Evolutionary conservation across 92 coral and sea anemone genomes (phyloP), one percentile per base, ranked within the genome.

Genomic region (Plumapathes pennacea): DNA sequence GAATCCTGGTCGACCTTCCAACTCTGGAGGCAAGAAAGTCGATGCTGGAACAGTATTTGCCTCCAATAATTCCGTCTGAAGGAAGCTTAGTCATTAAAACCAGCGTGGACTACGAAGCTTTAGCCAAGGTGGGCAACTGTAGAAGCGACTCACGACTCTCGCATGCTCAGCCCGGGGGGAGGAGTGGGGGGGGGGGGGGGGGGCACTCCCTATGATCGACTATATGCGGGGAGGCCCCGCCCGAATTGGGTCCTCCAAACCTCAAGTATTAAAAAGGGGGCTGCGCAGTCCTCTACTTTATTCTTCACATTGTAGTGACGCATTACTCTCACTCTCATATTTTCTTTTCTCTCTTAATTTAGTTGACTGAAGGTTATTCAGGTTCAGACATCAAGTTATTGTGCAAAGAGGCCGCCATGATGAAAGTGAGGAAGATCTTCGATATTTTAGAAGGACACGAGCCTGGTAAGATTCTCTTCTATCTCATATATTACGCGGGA

Each of bases 341-440:
- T 13, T 3, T 7, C 21, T 23, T 22, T n/a, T n/a, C n/a, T n/a
- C n/a, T n/a, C 15, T 32, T 38, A 38, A 37, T 62, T 3, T 53
- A 91, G 98, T 72, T 82, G 27, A 72, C 96, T 8, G 94, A 86
- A 21, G 94, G 98, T n/a, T 92, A 92, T 58, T 92, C 98, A 3
- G 98, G 98, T 6, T 92, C 98, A 3, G 98, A 92, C 56, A 92
- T 92, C 25, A 82, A 85, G 44, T 77, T 92, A 14, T 85, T 92
- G 54, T 80, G 96, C 53, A 92, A 92, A 37, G 98, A 92, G 57
- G 96, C 98, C 2, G 98, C 98, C 48, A 92, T 92, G 98, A 80
- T 96, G 38, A 89, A 89, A 70, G 86, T 92, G 52, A 83, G 98
- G 28, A 92, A 92, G 46, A 85, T 92, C 42, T 92, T 92, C 47